phyloP scores from a whole-genome alignment of 2,113 vertebrate species.

The Tyto alba region DNA sequence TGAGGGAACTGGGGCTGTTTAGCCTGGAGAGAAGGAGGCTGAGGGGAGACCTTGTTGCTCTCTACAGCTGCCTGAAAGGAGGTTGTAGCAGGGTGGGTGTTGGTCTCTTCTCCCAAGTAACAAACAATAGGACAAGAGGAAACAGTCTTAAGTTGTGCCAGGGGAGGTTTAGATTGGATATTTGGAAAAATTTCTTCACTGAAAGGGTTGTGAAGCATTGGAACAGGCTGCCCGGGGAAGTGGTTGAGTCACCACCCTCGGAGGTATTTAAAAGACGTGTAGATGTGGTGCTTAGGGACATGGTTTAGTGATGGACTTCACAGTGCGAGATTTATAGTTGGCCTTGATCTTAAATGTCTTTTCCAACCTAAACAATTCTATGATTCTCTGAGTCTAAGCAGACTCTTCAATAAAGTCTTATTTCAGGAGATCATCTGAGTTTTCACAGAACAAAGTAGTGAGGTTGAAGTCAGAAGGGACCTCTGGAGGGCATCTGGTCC shows the following conservation, averaged over 20 bases:
- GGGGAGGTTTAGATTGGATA: not conserved
- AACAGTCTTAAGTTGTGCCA: not conserved
- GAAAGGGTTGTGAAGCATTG: not conserved
- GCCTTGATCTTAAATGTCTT: not conserved
- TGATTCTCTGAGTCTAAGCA: not conserved
- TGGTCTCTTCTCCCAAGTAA: not conserved
- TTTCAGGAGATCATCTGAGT: not conserved
- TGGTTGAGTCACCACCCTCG: not conserved
- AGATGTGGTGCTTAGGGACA: not conserved
- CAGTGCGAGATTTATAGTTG: not conserved
- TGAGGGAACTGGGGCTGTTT: not conserved
- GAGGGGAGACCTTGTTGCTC: not conserved
- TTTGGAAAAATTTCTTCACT: not conserved
- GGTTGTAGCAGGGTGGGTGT: too few relatives aligned
- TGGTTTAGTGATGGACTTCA: not conserved
- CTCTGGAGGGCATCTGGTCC: not conserved
- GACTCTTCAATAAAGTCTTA: not conserved
- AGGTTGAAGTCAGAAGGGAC: not conserved
- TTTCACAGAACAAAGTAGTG: not conserved
- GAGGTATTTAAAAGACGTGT: not conserved
- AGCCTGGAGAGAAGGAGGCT: not conserved
- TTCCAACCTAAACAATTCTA: not conserved
- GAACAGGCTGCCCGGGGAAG: not conserved
- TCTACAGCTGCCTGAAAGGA: not conserved
- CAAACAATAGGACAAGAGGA: not conserved